Conservation (phyloP, 2,888 invertebrate species). For the Tenthredo livida region DNA sequence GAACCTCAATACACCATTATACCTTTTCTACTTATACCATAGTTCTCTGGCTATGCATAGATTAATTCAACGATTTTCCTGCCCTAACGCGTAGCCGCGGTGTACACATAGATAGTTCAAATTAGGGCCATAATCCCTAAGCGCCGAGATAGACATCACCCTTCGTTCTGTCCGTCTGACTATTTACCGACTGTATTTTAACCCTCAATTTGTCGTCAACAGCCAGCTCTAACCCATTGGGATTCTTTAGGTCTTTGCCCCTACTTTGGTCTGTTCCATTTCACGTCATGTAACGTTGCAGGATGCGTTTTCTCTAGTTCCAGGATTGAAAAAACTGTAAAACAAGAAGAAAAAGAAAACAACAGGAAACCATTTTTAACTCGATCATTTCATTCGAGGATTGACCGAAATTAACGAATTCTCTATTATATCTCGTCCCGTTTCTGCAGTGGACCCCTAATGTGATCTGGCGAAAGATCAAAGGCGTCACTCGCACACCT, state of each 20-base stretch:
- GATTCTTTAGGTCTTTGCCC: conserved; percentile 60
- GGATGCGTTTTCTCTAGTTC: conserved; percentile 17
- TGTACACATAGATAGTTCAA: conserved; percentile 62
- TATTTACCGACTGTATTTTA: conserved; percentile 78
- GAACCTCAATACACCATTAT: not conserved
- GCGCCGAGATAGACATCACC: conserved; percentile 71
- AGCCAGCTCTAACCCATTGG: conserved; percentile 75
- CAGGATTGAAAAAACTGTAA: not conserved
- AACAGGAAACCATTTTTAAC: conserved; percentile 60
- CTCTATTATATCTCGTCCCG: conserved; percentile 75
- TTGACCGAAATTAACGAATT: conserved; percentile 44
- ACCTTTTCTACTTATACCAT: not conserved
- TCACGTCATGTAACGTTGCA: conserved; percentile 48
- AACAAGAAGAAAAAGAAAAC: conserved; percentile 51
- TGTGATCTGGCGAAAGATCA: conserved; percentile 76
- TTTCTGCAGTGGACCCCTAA: conserved; percentile 64
- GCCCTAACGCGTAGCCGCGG: conserved; percentile 44
- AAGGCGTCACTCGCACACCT: conserved; percentile 79
- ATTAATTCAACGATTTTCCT: conserved; percentile 44
- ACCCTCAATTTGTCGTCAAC: conserved; percentile 79
- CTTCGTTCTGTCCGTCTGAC: conserved; percentile 62
- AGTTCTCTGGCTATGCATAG: conserved; percentile 36
- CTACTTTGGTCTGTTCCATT: not conserved
- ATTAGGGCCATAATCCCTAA: conserved; percentile 78
- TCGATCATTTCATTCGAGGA: not conserved